Evolutionary conservation across 2,888 invertebrate genomes (phyloP), one percentile per base, ranked within the genome.

Genomic region (Thecophora atra): DNA sequence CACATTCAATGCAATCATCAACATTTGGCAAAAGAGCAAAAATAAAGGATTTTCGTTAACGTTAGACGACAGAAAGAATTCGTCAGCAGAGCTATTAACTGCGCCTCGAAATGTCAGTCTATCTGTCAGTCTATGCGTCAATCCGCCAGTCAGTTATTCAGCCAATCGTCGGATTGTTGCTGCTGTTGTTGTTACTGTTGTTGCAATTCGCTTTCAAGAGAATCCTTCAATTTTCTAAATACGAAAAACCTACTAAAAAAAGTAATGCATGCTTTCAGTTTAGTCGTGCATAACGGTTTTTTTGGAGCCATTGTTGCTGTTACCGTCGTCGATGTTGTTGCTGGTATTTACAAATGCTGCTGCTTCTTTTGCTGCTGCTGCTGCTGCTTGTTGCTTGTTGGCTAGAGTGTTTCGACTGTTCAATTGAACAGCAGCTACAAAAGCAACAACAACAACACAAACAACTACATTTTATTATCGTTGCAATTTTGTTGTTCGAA

Each of bases 31-130:
- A n/a, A 42, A 44, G 37, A 37, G 37, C 37, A 37, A 37, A 37
- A 37, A 37, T 6, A 37, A 37, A 37, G 37, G 37, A 37, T 42
- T 64, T 64, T 42, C 24, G 47, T 44, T 24, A 47, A 21, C 64
- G 64, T 42, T 47, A 44, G 47, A 44, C 64, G 67, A 44, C 58
- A 47, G 19, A 60, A 69, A 69, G 69, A 51, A 60, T 69, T 69
- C 52, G 70, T 70, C 70, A 70, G 56, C 70, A 62, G 63, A 42
- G 26, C 70, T 63, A 70, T 70, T 70, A 70, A 52, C 62, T 64
- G 58, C 64, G 64, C 67, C 7, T n/a, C 44, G 42, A 58, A 58
- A 13, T 21, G 58, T 26, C 15, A 28, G 3, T 26, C 58, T 13
- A 13, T 21, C 26, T 28, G 58, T 26, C 58, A 28, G 26, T 4